Evolutionary conservation across 2,113 vertebrate species (phyloP), one percentile per base, ranked within the genome.

Genomic region (Junco hyemalis): DNA sequence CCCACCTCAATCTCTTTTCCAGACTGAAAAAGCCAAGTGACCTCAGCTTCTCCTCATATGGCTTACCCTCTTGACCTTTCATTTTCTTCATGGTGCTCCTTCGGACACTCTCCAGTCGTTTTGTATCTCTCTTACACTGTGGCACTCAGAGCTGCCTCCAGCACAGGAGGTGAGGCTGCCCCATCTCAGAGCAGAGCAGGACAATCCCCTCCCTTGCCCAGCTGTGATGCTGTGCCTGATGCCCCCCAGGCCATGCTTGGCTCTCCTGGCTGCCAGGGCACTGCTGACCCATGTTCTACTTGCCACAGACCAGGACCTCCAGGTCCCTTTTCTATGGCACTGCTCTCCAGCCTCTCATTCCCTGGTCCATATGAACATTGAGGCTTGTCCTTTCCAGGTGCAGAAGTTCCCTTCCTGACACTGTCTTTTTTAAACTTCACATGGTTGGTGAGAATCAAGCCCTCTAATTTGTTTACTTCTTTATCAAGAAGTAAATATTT

Each of bases 241-340:
- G 16, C 4, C 0, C 13, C 16, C 11, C n/a, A n/a, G 24, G 45
- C 18, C 26, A 38, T 0, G 2, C 1, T 0, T 72, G 12, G 18
- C 16, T 6, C 28, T 53, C 40, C 25, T 74, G 29, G 24, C 53
- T 81, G 12, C 20, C 69, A 53, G 11, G 38, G 24, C 20, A 29
- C 16, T 60, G 20, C 14, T 60, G 6, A 2, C 11, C 45, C 5
- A 3, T 5, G 21, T n/a, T 59, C 33, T 17, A 0, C 16, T 68
- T 60, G 3, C 17, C 53, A 60, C 1, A 0, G 0, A 38, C 28
- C 38, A 47, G 53, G 23, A 60, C 3, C 5, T 7, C 3, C 0
- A 29, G 2, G 2, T 60, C 4, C 11, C 5, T 68, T 40, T 40
- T 17, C 40, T 36, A 40, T 2, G 15, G 14, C 14, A 53, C 6